These are phyloP conservation scores for Polylopha cassiicola DNA, from an alignment of 2,888 invertebrate species.

Conservation along the genomic window DNA sequence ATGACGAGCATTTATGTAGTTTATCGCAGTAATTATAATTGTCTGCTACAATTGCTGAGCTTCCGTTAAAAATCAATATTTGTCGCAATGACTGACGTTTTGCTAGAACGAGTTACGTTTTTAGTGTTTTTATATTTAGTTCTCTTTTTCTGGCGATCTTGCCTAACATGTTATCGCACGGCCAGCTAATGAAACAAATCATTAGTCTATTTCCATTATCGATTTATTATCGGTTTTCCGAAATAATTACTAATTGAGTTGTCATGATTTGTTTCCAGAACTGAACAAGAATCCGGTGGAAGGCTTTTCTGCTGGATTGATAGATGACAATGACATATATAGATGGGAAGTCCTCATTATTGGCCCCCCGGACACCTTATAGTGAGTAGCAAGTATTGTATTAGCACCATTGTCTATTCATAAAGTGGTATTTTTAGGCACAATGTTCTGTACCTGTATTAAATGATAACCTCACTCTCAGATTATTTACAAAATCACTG, in stretches of 20 bases:
- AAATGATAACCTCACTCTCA: no score
- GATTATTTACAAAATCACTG: no score
- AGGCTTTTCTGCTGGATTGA: constrained; percentile 99
- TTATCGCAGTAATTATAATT: background rate
- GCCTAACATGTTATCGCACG: constrained; percentile 50
- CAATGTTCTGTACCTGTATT: constrained; percentile 23
- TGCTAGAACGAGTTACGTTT: constrained; percentile 43
- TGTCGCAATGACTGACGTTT: constrained; percentile 56
- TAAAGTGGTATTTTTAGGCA: constrained; percentile 28
- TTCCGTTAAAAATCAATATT: constrained; percentile 63
- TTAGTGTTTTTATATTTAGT: constrained; percentile 21
- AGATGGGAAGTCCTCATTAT: constrained; percentile 99
- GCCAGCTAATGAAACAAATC: constrained; percentile 4
- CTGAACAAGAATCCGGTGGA: constrained; percentile 99
- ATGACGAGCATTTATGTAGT: background rate
- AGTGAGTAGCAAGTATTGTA: constrained; percentile 82
- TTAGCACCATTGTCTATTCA: constrained; percentile 6
- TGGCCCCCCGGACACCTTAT: constrained; percentile 99
- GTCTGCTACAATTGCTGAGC: constrained; percentile 22
- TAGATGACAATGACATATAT: constrained; percentile 99
- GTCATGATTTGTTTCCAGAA: constrained; percentile 81
- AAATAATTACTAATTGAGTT: constrained; percentile 33
- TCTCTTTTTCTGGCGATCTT: constrained; percentile 34
- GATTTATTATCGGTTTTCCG: background rate
- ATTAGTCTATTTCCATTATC: constrained; percentile 22